Percentiles rank a stretch among this genome's conserved stretches.
Evolutionary conservation across 2,797 vertebrate species (phyloP).

Genomic region (Alauda arvensis): DNA sequence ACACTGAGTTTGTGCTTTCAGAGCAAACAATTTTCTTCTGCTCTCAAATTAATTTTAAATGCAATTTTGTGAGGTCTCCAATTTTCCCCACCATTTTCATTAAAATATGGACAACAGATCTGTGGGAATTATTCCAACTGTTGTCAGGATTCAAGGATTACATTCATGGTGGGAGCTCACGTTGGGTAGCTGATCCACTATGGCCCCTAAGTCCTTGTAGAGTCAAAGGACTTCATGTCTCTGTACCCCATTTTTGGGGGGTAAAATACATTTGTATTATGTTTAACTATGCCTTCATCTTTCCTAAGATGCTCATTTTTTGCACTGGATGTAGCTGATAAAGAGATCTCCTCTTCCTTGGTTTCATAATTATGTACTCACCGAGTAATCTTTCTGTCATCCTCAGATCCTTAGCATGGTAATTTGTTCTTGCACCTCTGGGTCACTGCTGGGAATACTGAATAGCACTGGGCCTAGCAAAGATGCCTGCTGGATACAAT

Average conservation of each 20-base stretch:
- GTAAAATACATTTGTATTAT: not conserved
- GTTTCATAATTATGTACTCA: not conserved
- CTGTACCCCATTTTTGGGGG: not conserved
- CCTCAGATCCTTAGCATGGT: not conserved
- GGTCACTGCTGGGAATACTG: not conserved
- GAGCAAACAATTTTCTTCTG: not conserved
- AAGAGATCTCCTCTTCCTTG: not conserved
- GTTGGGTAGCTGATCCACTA: not conserved
- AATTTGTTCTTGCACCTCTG: not conserved
- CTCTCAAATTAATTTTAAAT: not conserved
- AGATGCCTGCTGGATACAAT: not conserved
- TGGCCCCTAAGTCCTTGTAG: not conserved
- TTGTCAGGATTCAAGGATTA: not conserved
- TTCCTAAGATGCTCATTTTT: not conserved
- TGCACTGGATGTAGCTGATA: not conserved
- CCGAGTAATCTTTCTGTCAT: not conserved
- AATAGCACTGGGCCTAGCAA: not conserved
- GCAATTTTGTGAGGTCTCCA: not conserved
- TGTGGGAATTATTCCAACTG: constrained; percentile 13
- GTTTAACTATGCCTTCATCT: not conserved
- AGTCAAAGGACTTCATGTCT: not conserved
- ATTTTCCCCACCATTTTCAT: not conserved
- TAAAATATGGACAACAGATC: constrained; percentile 32
- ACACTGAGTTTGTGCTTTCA: not conserved
- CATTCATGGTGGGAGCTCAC: not conserved